Evolutionary conservation across 2,797 vertebrate genomes (phyloP).

Genomic region (Sebastes trivittatus): DNA sequence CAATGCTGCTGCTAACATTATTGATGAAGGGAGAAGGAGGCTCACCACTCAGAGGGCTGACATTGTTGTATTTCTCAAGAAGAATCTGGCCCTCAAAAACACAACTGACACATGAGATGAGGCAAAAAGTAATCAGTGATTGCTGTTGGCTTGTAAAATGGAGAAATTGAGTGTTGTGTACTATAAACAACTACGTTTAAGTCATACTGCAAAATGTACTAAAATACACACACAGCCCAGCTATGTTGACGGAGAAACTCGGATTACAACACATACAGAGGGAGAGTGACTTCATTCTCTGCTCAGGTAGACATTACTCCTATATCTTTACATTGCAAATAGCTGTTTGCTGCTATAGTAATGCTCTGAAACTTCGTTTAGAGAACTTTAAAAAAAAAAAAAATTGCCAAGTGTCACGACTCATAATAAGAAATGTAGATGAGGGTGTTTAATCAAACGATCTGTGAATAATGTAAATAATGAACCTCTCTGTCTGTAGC

Average conservation of each 20-base stretch:
- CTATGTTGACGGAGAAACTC: no score
- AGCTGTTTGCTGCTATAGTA: no score
- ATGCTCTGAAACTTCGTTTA: no score
- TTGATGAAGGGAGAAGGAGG: constrained; percentile 38
- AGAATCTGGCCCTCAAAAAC: constrained; percentile 3
- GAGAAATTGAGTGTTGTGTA: neutral
- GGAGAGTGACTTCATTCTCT: no score
- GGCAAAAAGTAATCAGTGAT: neutral
- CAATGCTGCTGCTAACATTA: constrained; percentile 4
- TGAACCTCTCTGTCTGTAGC: neutral
- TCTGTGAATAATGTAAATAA: neutral
- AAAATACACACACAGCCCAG: no score
- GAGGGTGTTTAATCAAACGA: neutral
- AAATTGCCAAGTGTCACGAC: neutral
- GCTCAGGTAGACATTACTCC: no score
- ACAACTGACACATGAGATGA: neutral
- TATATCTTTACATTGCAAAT: no score
- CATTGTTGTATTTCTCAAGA: constrained; percentile 1
- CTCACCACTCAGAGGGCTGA: constrained; percentile 1
- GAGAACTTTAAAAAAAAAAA: no score
- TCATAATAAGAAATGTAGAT: neutral
- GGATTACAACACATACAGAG: no score
- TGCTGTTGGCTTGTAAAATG: neutral
- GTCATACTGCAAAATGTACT: no score
- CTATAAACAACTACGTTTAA: neutral